Evolutionary conservation across 2,888 invertebrate species (phyloP), one percentile per base, ranked within the genome.

Genomic region (Pteria penguin): DNA sequence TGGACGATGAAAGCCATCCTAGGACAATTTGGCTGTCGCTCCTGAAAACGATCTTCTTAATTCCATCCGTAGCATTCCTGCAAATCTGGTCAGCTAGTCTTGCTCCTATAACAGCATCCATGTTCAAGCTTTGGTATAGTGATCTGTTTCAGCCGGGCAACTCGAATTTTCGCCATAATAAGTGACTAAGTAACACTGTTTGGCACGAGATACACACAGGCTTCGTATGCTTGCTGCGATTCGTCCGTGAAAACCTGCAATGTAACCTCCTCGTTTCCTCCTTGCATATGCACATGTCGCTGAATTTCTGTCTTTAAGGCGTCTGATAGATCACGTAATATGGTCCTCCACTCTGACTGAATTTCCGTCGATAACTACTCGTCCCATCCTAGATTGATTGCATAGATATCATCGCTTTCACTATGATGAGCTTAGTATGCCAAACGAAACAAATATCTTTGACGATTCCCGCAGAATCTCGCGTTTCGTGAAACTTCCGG

Each of bases 121-220:
- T 79, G 33, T 45, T 79, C 76, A 2, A 80, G 61, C 63, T 69
- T 69, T 31, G 78, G 76, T 52, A 78, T 52, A 27, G 73, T 78
- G 3, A 73, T 26, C 24, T 26, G n/a, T 52, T 72, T 76, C 32
- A 80, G 26, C 24, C 62, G 55, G 22, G 52, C 26, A n/a, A n/a
- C n/a, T n/a, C n/a, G n/a, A 29, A 36, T 63, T 32, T 73, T 73
- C 22, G 78, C 66, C 60, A 78, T 78, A 0, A 78, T 32, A 2
- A 78, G 22, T 22, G 58, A 54, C 18, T 68, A 33, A n/a, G 60
- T 45, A 18, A 29, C 27, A 5, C 58, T 60, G 32, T 32, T 72
- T n/a, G n/a, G n/a, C 8, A n/a, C 14, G 8, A 70, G 8, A 24
- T 73, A 72, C 32, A 65, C 72, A 14, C 62, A 52, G 1, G 72